Percentiles rank a stretch among this genome's conserved stretches.
Evolutionary conservation across 2,888 invertebrate species (phyloP).

Genomic region (Blastobasis lacticolella): DNA sequence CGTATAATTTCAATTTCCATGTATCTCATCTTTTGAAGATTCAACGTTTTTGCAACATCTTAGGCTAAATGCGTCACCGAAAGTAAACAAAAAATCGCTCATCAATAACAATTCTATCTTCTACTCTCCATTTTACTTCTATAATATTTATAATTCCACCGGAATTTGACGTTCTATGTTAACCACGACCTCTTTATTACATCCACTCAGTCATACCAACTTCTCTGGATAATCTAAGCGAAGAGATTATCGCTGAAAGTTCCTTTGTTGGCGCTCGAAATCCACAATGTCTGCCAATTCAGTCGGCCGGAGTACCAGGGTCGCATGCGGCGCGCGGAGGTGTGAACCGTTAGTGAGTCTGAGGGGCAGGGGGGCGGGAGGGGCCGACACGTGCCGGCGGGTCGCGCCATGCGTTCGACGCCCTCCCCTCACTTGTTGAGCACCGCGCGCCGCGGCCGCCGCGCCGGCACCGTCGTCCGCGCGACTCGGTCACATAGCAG

Average conservation of each 20-base stretch:
- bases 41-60: too few species aligned
- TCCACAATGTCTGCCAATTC: slow-evolving; percentile 68
- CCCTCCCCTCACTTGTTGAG: slow-evolving; percentile 64
- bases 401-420: slow-evolving; percentile 59
- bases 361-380: slow-evolving; percentile 24
- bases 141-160: too few species aligned
- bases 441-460: slow-evolving; percentile 26
- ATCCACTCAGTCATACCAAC: too few species aligned
- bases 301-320: slow-evolving; percentile 53
- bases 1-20: slow-evolving; percentile 27
- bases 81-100: too few species aligned
- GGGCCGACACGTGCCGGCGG: slow-evolving; percentile 60
- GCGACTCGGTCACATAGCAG: neutral
- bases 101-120: too few species aligned
- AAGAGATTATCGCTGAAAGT: slow-evolving; percentile 5
- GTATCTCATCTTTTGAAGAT: slow-evolving; percentile 11
- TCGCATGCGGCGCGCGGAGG: slow-evolving; percentile 40
- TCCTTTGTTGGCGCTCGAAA: slow-evolving; percentile 32
- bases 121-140: too few species aligned
- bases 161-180: too few species aligned
- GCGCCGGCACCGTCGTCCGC: slow-evolving; percentile 7
- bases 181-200: too few species aligned
- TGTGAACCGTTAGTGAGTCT: slow-evolving; percentile 32
- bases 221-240: too few species aligned
- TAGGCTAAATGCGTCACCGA: too few species aligned